A percentile compares a stretch with the other conserved stretches of the same genome.
These are phyloP conservation scores for Elegia similella DNA, from an alignment of 2,888 invertebrate species.

Conservation along the genomic window DNA sequence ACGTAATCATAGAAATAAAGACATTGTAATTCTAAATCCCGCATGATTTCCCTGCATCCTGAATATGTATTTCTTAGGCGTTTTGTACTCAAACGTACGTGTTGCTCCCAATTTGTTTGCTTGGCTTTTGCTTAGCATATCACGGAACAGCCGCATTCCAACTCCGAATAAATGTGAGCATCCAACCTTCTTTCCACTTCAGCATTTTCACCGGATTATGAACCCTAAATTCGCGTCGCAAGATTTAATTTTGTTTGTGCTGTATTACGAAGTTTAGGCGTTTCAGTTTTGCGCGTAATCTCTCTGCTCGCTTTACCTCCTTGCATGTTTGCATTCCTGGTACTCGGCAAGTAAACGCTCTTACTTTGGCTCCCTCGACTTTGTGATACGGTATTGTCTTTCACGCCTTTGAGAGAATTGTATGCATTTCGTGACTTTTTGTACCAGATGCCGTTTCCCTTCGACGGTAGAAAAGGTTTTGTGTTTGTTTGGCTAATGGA, in stretches of 20 bases:
- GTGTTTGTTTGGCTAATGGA: slow-evolving; percentile 18
- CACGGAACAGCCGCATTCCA: slow-evolving; percentile 67
- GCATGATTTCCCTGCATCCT: background rate
- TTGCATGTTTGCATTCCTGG: slow-evolving; percentile 69
- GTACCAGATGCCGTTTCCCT: slow-evolving; percentile 26
- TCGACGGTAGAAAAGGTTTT: slow-evolving; percentile 5
- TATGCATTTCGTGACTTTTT: slow-evolving; percentile 56
- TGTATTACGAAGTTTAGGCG: slow-evolving; percentile 25
- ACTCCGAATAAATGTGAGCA: slow-evolving; percentile 65
- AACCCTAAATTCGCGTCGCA: slow-evolving; percentile 8
- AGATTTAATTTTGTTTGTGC: slow-evolving; percentile 26
- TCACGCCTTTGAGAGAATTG: slow-evolving; percentile 61
- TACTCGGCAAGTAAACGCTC: slow-evolving; percentile 69
- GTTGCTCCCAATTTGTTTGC: slow-evolving; percentile 71
- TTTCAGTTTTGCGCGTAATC: slow-evolving; percentile 26
- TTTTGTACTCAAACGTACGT: slow-evolving; percentile 48
- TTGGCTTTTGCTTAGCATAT: slow-evolving; percentile 75
- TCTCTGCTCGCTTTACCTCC: slow-evolving; percentile 59
- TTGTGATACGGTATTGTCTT: slow-evolving; percentile 68
- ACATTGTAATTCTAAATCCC: no score
- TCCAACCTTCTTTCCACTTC: slow-evolving; percentile 45
- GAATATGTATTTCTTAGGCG: slow-evolving; percentile 29
- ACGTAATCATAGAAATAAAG: no score
- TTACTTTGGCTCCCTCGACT: slow-evolving; percentile 66
- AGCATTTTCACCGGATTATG: background rate